Evolutionary conservation across 23 tunicate species (phyloP).

Genomic region (Styela clava): DNA sequence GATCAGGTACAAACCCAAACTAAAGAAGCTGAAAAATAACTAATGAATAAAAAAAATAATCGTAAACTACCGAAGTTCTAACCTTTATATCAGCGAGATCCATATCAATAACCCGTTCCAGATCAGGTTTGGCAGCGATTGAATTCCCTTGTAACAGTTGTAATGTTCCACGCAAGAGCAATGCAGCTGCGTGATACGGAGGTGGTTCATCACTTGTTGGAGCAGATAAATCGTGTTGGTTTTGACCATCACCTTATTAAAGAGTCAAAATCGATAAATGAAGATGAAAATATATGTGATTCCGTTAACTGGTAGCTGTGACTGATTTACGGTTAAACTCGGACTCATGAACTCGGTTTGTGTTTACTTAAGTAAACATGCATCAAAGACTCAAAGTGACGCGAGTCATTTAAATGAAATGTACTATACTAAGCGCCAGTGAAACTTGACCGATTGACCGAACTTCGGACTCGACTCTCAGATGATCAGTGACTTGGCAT

Average conservation of each 20-base stretch:
- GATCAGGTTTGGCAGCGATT: constrained; percentile 37
- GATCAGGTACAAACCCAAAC: too few species aligned
- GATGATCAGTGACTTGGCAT: too few species aligned
- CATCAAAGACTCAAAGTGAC: too few species aligned
- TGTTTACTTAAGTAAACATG: too few species aligned
- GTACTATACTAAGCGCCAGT: too few species aligned
- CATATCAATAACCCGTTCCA: constrained; percentile 51
- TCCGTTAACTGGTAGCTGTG: not conserved
- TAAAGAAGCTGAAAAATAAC: too few species aligned
- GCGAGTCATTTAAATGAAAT: too few species aligned
- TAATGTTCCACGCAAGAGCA: constrained; percentile 64
- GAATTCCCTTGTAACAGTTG: constrained; percentile 46
- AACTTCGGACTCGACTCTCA: too few species aligned
- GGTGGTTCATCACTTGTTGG: constrained; percentile 9
- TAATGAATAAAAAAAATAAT: too few species aligned
- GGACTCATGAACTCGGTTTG: too few species aligned
- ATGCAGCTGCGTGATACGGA: constrained; percentile 35
- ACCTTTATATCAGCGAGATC: constrained; percentile 55
- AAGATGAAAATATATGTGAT: not conserved
- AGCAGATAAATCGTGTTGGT: not conserved
- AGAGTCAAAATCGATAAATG: not conserved
- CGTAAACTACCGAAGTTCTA: not conserved
- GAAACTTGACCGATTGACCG: too few species aligned
- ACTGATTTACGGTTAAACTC: too few species aligned
- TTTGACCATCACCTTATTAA: not conserved